Conservation (phyloP, 2,888 invertebrate species). For the Spisula solida region DNA sequence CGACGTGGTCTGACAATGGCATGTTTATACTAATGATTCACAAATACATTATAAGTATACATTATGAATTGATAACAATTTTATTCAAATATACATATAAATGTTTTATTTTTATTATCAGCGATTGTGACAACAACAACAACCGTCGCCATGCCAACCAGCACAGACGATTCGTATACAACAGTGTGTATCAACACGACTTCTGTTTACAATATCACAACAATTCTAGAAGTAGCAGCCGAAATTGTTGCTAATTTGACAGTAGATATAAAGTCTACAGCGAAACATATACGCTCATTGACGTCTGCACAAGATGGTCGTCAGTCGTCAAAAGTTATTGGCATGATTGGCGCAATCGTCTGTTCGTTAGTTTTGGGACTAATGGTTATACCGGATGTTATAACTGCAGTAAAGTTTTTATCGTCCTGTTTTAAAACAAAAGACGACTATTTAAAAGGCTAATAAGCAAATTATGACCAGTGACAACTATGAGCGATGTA, state of each 20-base stretch:
- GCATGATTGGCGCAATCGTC: slow-evolving; percentile 24
- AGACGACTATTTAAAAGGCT: too few relatives aligned
- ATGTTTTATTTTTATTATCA: not conserved
- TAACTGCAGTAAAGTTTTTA: not conserved
- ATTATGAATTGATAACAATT: too few relatives aligned
- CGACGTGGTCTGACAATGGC: too few relatives aligned
- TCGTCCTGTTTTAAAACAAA: not conserved
- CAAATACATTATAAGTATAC: too few relatives aligned
- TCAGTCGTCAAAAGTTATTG: slow-evolving; percentile 42
- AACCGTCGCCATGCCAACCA: slow-evolving; percentile 16
- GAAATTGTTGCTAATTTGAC: slow-evolving; percentile 52
- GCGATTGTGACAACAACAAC: slow-evolving; percentile 14
- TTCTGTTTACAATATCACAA: slow-evolving; percentile 4
- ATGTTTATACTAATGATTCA: too few relatives aligned
- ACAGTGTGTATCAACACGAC: slow-evolving; percentile 22
- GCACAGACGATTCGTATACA: not conserved
- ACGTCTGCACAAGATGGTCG: slow-evolving; percentile 30
- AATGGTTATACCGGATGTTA: slow-evolving; percentile 38
- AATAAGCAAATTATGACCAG: too few relatives aligned
- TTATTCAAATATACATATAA: too few relatives aligned
- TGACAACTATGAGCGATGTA: too few relatives aligned
- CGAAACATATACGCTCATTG: slow-evolving; percentile 11
- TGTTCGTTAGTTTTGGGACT: slow-evolving; percentile 29
- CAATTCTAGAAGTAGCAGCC: slow-evolving; percentile 18
- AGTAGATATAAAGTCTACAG: slow-evolving; percentile 18